Evolutionary conservation across 2,113 vertebrate genomes (phyloP).

Genomic region (Sylvia atricapilla): DNA sequence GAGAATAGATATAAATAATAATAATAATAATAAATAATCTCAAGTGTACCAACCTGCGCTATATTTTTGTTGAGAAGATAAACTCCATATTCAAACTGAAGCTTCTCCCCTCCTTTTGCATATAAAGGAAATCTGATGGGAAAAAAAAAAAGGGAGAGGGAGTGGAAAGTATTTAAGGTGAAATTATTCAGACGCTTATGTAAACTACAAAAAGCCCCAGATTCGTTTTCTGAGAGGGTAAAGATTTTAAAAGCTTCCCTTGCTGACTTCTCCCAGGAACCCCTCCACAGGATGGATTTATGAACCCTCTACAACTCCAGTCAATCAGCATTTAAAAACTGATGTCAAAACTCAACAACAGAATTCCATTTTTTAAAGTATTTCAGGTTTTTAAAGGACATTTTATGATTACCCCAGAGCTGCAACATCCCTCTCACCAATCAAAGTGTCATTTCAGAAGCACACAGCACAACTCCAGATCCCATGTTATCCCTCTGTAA

Average conservation of each 20-base stretch:
- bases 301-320: not conserved
- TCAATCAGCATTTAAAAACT: not conserved
- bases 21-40: not conserved
- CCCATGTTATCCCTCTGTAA: rapidly evolving
- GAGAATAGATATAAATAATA: not conserved
- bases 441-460: not conserved
- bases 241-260: not conserved
- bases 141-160: not conserved
- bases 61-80: constrained; percentile 99
- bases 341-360: not conserved
- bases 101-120: constrained; percentile 90
- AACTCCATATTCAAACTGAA: constrained; percentile 97
- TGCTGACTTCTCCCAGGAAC: not conserved
- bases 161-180: not conserved
- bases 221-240: not conserved
- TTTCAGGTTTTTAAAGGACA: not conserved
- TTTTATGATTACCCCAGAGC: not conserved
- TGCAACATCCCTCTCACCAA: not conserved
- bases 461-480: not conserved
- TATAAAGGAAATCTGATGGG: constrained; percentile 89
- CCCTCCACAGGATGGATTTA: not conserved
- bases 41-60: constrained; percentile 84
- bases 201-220: not conserved
- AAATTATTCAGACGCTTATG: not conserved
- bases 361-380: not conserved